phyloP scores from a whole-genome alignment of 2,113 vertebrate genomes.

The Anoplopoma fimbria region DNA sequence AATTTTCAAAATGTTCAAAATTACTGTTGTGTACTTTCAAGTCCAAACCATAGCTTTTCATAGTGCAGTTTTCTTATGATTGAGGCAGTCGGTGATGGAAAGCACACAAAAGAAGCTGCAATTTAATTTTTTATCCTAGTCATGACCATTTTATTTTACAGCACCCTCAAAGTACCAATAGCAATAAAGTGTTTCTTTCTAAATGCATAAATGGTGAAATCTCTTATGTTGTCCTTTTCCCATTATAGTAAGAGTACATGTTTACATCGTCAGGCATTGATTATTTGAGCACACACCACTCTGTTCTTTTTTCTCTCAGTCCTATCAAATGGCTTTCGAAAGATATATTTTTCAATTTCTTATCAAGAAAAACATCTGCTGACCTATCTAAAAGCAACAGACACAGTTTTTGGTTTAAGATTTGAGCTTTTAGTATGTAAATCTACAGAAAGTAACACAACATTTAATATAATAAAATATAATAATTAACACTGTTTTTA shows the following conservation, averaged over 20 bases:
- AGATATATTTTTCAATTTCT: slow-evolving; percentile 13
- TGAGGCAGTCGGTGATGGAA: slow-evolving; percentile 20
- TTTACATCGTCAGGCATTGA: slow-evolving; percentile 17
- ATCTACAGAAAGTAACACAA: background rate
- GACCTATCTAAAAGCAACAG: background rate
- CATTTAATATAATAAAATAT: too few relatives aligned
- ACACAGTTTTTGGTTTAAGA: background rate
- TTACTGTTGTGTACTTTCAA: slow-evolving; percentile 32
- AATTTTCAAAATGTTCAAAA: slow-evolving; percentile 23
- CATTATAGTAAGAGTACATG: background rate
- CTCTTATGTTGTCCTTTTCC: slow-evolving; percentile 30
- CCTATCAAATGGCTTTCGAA: background rate
- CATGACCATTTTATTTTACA: slow-evolving; percentile 26
- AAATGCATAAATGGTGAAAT: background rate
- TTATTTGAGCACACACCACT: slow-evolving; percentile 18
- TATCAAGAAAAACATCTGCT: slow-evolving; percentile 6
- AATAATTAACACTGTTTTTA: background rate
- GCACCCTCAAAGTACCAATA: background rate
- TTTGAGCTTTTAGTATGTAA: background rate
- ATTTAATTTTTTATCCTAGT: slow-evolving; percentile 4
- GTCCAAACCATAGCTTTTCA: slow-evolving; percentile 11
- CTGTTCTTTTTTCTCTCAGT: slow-evolving; percentile 2
- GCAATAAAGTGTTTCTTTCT: slow-evolving; percentile 1
- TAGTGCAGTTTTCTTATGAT: slow-evolving; percentile 11
- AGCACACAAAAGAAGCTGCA: slow-evolving; percentile 26